Evolutionary conservation across 2,888 invertebrate genomes (phyloP).

Genomic region (Periphyllus acericola): DNA sequence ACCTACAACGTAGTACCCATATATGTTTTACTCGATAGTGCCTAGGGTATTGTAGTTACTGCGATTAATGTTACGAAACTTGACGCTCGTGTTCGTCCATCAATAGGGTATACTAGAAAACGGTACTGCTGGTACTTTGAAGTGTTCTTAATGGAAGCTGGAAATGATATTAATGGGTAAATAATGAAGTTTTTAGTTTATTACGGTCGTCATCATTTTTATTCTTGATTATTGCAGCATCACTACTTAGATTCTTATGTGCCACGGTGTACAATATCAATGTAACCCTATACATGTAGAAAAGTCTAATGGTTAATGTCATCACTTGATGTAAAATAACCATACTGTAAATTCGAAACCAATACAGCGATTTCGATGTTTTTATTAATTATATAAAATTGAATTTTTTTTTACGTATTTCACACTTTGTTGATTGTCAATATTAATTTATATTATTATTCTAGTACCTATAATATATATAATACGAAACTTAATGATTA

Average conservation of each 20-base stretch:
- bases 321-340: no score
- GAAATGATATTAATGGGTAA: background rate
- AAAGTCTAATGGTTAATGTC: no score
- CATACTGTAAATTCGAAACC: no score
- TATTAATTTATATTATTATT: no score
- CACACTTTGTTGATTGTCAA: no score
- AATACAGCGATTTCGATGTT: no score
- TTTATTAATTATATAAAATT: no score
- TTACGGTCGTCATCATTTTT: background rate
- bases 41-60: background rate
- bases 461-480: no score
- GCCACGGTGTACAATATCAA: background rate
- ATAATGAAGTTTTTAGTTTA: background rate
- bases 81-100: conserved; percentile 8
- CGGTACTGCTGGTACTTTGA: background rate
- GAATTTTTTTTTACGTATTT: no score
- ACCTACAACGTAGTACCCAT: background rate
- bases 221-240: background rate
- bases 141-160: background rate
- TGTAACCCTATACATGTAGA: no score
- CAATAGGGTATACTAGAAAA: background rate
- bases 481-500: no score
- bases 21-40: background rate
- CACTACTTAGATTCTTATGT: background rate
- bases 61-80: conserved; percentile 1